Evolutionary conservation across 2,888 invertebrate genomes (phyloP), one percentile per base, ranked within the genome.

Genomic region (Pyrrhia umbra): DNA sequence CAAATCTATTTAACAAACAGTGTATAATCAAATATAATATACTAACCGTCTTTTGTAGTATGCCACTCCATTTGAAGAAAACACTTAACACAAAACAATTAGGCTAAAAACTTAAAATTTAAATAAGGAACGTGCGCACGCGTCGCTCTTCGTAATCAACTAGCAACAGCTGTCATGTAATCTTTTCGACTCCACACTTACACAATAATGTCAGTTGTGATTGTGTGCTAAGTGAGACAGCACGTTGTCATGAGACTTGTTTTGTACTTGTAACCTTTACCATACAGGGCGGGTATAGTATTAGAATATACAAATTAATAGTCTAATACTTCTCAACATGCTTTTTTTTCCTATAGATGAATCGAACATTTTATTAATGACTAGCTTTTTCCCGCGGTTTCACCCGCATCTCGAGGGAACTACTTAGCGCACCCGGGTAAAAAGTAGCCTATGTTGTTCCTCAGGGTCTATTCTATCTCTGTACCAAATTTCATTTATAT

Each of bases 51-150:
- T 30, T 85, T 79, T 30, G 90, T 87, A n/a, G 63, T 79, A 39
- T 77, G 81, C 85, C 85, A 88, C 78, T 90, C 88, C 92, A 92
- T 92, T 77, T 78, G 82, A 18, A 62, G 64, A 50, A 39, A 18
- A 40, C n/a, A 50, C n/a, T 43, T 20, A 18, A 30, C 25, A 55
- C 30, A 45, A 62, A 20, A 42, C 27, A 23, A 15, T n/a, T 1
- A 25, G 9, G 8, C 8, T 15, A 8, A 39, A 43, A 39, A 3
- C 10, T 34, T 9, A 54, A 54, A 42, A 51, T 13, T 34, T 40
- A 2, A 43, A 56, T 16, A 42, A 15, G 6, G 13, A 55, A 73
- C 82, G 75, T 76, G 84, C 82, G 81, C 81, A 49, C 51, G 68
- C 84, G 80, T 1, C 69, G 60, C n/a, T 50, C 16, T 39, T 9